These are phyloP conservation scores for Cryptophagus acutangulus DNA, from an alignment of 2,888 invertebrate genomes.

Conservation along the genomic window DNA sequence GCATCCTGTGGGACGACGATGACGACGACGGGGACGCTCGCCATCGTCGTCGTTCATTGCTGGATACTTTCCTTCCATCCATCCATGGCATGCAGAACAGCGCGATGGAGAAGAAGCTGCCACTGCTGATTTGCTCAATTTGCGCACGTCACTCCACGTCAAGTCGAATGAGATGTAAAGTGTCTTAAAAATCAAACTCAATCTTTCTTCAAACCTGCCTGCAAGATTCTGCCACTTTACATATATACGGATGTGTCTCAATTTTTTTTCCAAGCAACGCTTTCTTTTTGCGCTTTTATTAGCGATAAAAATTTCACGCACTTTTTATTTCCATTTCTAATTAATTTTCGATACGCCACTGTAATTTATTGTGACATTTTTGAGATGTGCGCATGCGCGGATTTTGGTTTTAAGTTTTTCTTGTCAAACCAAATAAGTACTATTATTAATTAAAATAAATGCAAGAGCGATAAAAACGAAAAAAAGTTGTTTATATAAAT, in stretches of 20 bases:
- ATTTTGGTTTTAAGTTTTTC: too few species aligned
- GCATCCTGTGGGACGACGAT: slow-evolving; percentile 2
- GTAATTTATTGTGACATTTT: too few species aligned
- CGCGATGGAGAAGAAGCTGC: too few species aligned
- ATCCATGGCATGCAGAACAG: too few species aligned
- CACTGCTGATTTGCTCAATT: slow-evolving; percentile 48
- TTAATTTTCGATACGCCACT: neutral
- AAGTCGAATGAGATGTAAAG: slow-evolving; percentile 46
- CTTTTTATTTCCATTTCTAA: slow-evolving; percentile 25
- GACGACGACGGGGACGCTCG: too few species aligned
- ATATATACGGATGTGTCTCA: slow-evolving; percentile 32
- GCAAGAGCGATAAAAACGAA: too few species aligned
- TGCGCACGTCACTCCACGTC: slow-evolving; percentile 46
- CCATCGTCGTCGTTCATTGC: too few species aligned
- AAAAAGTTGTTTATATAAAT: too few species aligned
- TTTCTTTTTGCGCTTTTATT: neutral
- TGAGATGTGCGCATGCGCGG: too few species aligned
- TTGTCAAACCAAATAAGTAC: too few species aligned
- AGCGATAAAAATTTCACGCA: slow-evolving; percentile 20
- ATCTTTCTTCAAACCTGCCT: slow-evolving; percentile 39
- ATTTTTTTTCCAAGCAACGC: slow-evolving; percentile 13
- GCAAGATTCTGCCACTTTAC: slow-evolving; percentile 38
- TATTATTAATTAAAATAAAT: too few species aligned
- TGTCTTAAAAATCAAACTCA: slow-evolving; percentile 49
- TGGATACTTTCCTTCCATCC: too few species aligned